Evolutionary conservation across 2,888 invertebrate genomes (phyloP).

Genomic region (Dastarcus helophoroides): DNA sequence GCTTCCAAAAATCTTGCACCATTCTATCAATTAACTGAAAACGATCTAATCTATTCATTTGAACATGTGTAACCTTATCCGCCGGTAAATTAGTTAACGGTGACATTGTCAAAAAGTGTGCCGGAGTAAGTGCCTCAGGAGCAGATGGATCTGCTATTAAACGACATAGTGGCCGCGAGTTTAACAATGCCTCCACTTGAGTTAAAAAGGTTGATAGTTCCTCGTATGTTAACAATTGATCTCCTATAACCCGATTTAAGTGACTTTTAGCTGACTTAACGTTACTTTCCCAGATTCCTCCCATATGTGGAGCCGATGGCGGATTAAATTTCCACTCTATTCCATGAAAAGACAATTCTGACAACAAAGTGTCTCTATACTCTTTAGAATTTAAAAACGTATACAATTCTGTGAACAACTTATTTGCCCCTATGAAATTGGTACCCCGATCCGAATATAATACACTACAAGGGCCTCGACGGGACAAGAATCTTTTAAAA

Average conservation of each 20-base stretch:
- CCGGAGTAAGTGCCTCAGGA: constrained; percentile 11
- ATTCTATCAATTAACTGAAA: not conserved
- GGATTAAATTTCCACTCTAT: constrained; percentile 17
- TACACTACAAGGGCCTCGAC: constrained; percentile 2
- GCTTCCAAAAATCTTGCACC: not conserved
- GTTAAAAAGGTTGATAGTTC: constrained; percentile 16
- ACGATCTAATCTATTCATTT: not conserved
- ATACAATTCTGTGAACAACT: constrained; percentile 6
- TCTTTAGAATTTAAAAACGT: not conserved
- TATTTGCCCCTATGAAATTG: constrained; percentile 3
- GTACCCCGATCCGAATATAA: constrained; percentile 3
- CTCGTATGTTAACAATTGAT: constrained; percentile 14
- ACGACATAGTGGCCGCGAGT: constrained; percentile 16
- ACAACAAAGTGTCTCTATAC: constrained; percentile 5
- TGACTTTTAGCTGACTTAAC: constrained; percentile 20
- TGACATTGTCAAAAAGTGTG: constrained; percentile 11
- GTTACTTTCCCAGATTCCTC: constrained; percentile 22
- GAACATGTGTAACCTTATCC: not conserved
- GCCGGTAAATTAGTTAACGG: constrained; percentile 6
- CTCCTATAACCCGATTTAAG: constrained; percentile 15
- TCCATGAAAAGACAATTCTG: constrained; percentile 7
- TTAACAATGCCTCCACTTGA: constrained; percentile 17
- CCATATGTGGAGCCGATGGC: constrained; percentile 18
- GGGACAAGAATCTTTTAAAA: constrained; percentile 4
- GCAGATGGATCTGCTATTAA: constrained; percentile 9